Evolutionary conservation across 2,113 vertebrate genomes (phyloP).

Genomic region (Sus scrofa): T2T-Sscrofa CM000812.6:284220001-284220500

Average conservation of each 20-base stretch:
- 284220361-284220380: not conserved
- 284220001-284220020: constrained; percentile 23
- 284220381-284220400: not conserved
- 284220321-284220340: not conserved
- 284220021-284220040: not conserved
- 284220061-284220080: not conserved
- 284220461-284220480: not conserved
- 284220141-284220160: not conserved
- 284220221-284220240: accelerated
- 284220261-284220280: too few species aligned
- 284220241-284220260: not conserved
- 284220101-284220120: not conserved
- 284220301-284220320: not conserved
- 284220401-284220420: not conserved
- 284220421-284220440: not conserved
- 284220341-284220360: not conserved
- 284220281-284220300: not conserved
- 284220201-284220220: not conserved
- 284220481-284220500: not conserved
- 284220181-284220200: not conserved
- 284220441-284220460: not conserved
- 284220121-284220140: not conserved
- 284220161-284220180: not conserved
- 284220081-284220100: not conserved
- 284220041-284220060: not conserved